phyloP scores from a whole-genome alignment of 2,797 vertebrate genomes.

The Tolypeutes matacus region DNA sequence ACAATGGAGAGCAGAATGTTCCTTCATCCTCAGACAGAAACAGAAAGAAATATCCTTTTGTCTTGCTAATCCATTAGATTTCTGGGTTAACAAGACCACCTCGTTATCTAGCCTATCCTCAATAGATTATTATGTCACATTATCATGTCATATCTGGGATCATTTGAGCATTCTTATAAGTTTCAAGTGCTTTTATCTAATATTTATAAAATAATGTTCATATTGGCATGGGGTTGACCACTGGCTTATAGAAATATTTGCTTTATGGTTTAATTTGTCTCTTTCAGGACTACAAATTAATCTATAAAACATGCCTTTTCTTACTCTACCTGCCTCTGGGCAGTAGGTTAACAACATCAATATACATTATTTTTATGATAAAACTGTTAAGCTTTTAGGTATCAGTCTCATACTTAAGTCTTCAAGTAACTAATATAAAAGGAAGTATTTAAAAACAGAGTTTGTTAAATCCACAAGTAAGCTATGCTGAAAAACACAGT shows the following conservation, averaged over 20 bases:
- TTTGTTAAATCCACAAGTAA: neutral
- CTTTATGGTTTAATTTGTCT: neutral
- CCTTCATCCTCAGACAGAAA: neutral
- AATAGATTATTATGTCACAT: neutral
- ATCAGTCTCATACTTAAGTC: neutral
- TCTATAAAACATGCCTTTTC: neutral
- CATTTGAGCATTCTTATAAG: neutral
- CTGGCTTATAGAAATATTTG: neutral
- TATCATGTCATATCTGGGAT: neutral
- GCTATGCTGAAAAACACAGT: neutral
- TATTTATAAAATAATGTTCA: neutral
- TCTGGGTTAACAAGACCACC: neutral
- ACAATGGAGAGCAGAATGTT: neutral
- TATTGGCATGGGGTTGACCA: neutral
- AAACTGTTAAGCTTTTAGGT: neutral
- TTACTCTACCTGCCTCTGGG: neutral
- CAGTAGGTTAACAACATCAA: neutral
- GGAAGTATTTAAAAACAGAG: neutral
- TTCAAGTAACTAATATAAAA: neutral
- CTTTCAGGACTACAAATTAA: neutral
- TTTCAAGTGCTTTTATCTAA: neutral
- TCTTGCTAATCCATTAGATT: neutral
- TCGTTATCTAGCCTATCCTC: neutral
- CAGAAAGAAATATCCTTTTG: neutral
- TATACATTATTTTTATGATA: neutral